phyloP scores from a whole-genome alignment of 1,140 invertebrate species.

The Manduca sexta region DNA sequence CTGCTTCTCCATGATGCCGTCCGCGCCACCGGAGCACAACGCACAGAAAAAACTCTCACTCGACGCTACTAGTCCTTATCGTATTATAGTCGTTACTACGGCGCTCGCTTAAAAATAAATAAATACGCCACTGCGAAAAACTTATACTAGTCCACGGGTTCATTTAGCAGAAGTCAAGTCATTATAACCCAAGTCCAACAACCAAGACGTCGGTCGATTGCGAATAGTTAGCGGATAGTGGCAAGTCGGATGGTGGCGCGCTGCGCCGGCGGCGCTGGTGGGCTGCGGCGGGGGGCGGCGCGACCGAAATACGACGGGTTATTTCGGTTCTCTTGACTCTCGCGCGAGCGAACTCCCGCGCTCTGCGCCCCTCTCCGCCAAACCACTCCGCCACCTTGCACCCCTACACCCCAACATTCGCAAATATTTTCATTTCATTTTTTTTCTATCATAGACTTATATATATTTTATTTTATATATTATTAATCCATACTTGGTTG shows the following conservation, averaged over 20 bases:
- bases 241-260: conserved; percentile 26
- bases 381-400: conserved; percentile 7
- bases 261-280: conserved; percentile 56
- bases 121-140: conserved; percentile 64
- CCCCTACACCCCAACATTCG: conserved; percentile 19
- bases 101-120: conserved; percentile 44
- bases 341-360: conserved; percentile 43
- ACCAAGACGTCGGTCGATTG: conserved; percentile 92
- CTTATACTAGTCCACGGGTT: conserved; percentile 76
- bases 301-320: conserved; percentile 64
- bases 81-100: conserved; percentile 37
- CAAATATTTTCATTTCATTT: conserved; percentile 1
- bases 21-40: conserved; percentile 51
- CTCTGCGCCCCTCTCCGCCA: conserved; percentile 9
- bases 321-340: no score
- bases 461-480: no score
- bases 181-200: conserved; percentile 87
- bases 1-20: conserved; percentile 59
- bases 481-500: no score
- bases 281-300: conserved; percentile 34
- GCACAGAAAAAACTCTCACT: conserved; percentile 65
- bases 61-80: conserved; percentile 55
- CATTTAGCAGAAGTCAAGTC: conserved; percentile 85
- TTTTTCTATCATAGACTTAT: neutral
- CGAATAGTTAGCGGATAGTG: conserved; percentile 86